A percentile compares a stretch with the other conserved stretches of the same genome.
Evolutionary conservation across 2,888 invertebrate genomes (phyloP).

Genomic region (Cryptus armator): DNA sequence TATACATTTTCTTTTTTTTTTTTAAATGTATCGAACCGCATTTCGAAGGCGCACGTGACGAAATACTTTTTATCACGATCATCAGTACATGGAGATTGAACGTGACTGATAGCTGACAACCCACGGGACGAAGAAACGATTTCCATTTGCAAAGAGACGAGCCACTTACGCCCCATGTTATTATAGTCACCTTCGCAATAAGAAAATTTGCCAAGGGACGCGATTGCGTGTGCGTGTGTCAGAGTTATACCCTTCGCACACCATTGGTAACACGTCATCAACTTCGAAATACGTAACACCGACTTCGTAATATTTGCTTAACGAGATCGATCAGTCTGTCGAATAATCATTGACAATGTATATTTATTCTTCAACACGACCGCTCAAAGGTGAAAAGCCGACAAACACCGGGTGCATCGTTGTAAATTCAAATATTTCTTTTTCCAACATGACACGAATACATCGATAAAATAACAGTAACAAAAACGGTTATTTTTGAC

Average conservation of each 20-base stretch:
- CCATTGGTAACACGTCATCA: conserved; percentile 43
- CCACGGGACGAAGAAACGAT: conserved; percentile 1
- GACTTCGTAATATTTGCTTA: conserved; percentile 28
- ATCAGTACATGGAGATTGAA: conserved; percentile 47
- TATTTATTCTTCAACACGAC: conserved; percentile 62
- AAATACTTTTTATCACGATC: conserved; percentile 7
- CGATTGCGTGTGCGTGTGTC: conserved; percentile 1
- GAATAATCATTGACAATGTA: conserved; percentile 24
- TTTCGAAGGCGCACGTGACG: neutral
- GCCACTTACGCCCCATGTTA: conserved; percentile 6
- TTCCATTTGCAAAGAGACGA: conserved; percentile 28
- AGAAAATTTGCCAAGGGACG: conserved; percentile 32
- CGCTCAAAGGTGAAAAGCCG: neutral
- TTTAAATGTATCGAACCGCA: neutral
- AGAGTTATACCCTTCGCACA: conserved; percentile 16
- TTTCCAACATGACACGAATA: too few relatives aligned
- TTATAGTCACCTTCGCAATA: conserved; percentile 8
- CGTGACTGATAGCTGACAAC: conserved; percentile 58
- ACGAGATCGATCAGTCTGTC: conserved; percentile 30
- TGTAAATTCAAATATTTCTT: neutral
- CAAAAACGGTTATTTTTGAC: neutral
- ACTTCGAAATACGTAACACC: conserved; percentile 35
- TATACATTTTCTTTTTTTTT: too few relatives aligned
- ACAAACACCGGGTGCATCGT: neutral
- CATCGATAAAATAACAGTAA: neutral